These are phyloP conservation scores for Sepiola atlantica DNA, from an alignment of 2,888 invertebrate genomes.

Conservation along the genomic window DNA sequence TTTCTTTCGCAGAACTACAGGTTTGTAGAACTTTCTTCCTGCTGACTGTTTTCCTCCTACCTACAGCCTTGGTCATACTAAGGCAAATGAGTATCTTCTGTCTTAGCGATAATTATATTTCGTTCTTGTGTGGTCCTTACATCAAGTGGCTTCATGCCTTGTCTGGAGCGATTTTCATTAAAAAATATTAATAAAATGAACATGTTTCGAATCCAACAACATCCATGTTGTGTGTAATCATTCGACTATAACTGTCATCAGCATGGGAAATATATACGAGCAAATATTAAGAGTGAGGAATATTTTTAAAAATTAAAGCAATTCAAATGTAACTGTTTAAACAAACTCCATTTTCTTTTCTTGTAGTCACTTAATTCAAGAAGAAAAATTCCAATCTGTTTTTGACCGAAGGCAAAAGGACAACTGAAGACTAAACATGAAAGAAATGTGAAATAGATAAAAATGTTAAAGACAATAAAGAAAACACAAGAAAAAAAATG, in stretches of 20 bases:
- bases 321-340: not conserved
- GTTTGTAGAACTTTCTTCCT: too few species aligned
- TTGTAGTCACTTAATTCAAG: too few species aligned
- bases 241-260: not conserved
- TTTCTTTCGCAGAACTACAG: too few species aligned
- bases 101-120: too few species aligned
- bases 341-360: not conserved
- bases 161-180: too few species aligned
- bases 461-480: not conserved
- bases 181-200: not conserved
- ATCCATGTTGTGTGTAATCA: not conserved
- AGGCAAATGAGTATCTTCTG: too few species aligned
- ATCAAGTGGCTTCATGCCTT: too few species aligned
- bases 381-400: too few species aligned
- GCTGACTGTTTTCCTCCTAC: too few species aligned
- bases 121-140: too few species aligned
- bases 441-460: not conserved
- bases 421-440: not conserved
- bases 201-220: not conserved
- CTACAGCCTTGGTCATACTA: too few species aligned
- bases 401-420: not conserved
- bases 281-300: not conserved
- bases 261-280: not conserved
- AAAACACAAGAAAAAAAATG: not conserved
- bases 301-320: not conserved